Evolutionary conservation across 1,140 invertebrate genomes (phyloP).

Genomic region (Drosophila kikkawai): DNA sequence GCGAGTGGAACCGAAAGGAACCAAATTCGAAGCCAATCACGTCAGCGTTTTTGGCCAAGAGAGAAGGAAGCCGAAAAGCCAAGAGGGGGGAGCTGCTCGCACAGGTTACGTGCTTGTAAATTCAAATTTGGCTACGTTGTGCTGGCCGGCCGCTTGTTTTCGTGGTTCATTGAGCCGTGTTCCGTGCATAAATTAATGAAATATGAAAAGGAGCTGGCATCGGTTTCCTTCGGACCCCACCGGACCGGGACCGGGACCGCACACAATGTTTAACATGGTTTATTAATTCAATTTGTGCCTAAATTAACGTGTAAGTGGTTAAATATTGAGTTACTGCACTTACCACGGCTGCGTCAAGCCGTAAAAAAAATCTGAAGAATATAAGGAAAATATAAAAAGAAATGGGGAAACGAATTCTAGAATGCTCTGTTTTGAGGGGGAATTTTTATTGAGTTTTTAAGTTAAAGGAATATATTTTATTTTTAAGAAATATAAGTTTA

Average conservation of each 20-base stretch:
- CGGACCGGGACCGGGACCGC: conserved; percentile 84
- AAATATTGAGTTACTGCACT: conserved; percentile 80
- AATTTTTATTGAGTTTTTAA: neutral
- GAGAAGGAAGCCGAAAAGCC: conserved; percentile 4
- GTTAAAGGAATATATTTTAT: neutral
- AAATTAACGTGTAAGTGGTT: conserved; percentile 85
- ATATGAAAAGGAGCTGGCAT: conserved; percentile 73
- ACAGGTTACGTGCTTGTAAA: conserved; percentile 81
- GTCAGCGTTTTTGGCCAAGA: conserved; percentile 27
- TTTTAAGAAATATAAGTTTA: neutral
- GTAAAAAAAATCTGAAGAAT: conserved; percentile 16
- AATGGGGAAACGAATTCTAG: neutral
- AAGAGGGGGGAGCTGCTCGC: conserved; percentile 20
- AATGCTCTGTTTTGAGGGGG: neutral
- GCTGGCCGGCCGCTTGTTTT: conserved; percentile 55
- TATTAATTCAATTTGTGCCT: conserved; percentile 85
- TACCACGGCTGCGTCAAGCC: conserved; percentile 27
- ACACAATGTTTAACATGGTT: conserved; percentile 84
- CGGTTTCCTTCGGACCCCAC: conserved; percentile 68
- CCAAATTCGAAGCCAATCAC: conserved; percentile 74
- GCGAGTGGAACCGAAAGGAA: conserved; percentile 69
- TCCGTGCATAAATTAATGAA: conserved; percentile 83
- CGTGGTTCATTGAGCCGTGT: conserved; percentile 76
- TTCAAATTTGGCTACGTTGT: conserved; percentile 68
- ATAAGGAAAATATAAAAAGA: conserved; percentile 11